Base-by-base conservation (phyloP, 2,797 vertebrate species). In the Acanthiza pusilla region DNA sequence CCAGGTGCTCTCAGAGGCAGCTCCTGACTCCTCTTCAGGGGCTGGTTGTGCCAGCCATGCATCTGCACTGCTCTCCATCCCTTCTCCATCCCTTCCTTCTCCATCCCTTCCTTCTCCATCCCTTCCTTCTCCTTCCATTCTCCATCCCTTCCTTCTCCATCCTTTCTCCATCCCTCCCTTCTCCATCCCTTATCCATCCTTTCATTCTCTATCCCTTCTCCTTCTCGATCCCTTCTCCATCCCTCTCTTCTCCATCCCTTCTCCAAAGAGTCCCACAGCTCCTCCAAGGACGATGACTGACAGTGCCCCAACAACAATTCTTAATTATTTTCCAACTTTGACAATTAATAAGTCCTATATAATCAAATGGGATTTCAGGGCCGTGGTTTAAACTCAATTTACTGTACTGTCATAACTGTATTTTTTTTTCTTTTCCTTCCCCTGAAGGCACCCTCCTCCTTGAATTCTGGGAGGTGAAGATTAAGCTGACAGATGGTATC, bases 401-500 rank as follows among this genome's bases (percentile, higher is more conserved):
- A 75, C 79, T 66, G 70, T 72, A 89, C 76, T 81, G 92, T 67
- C 29, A 23, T 48, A 83, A 75, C 7, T 45, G 78, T 14, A 42
- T 3, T 38, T 65, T 67, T 67, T 91, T 87, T 55, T 32, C 36
- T 76, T 88, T 85, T 85, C 32, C 60, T 54, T 93, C 88, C 94
- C 94, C 89, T 90, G 54, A 94, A 92, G 94, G 74, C 67, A 90
- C 11, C 5, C 4, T 76, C 67, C 91, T 90, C 13, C 6, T 54
- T 93, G 83, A 79, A 73, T 94, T 88, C 83, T 88, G 74, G 83
- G 81, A 93, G 85, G 89, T 93, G 62, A 91, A 90, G 88, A 94
- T 93, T 91, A 96, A 77, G 74, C 80, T 94, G 93, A 93, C 93
- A 96, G 96, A 97, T 96, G 91, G 94, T 90, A 94, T 91, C 89